These are phyloP conservation scores for Palythoa grandis DNA, from an alignment of 92 coral and sea anemone species.

Conservation along the genomic window DNA sequence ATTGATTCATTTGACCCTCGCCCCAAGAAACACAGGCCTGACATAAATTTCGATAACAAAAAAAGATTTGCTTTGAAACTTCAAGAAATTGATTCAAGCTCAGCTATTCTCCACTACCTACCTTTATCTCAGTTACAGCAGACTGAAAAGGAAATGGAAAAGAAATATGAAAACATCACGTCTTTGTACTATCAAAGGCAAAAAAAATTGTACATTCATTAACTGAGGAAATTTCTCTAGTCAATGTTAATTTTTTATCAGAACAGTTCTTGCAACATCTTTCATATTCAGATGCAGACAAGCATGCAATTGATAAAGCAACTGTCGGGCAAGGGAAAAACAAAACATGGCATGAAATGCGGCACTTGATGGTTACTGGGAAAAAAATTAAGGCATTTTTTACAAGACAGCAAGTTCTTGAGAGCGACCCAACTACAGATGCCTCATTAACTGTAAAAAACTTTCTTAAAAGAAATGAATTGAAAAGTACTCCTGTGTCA, in stretches of 20 bases:
- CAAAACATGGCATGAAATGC: conserved; percentile 63
- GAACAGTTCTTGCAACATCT: conserved; percentile 46
- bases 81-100: conserved; percentile 55
- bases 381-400: conserved; percentile 24
- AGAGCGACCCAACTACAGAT: conserved; percentile 30
- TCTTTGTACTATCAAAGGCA: conserved; percentile 50
- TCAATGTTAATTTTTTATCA: conserved; percentile 25
- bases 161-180: conserved; percentile 11
- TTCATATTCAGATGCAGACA: conserved; percentile 56
- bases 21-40: conserved; percentile 61
- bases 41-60: conserved; percentile 48
- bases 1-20: conserved; percentile 74
- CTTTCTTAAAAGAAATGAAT: neutral
- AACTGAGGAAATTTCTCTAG: neutral
- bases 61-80: conserved; percentile 51
- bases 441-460: conserved; percentile 30
- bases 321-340: conserved; percentile 64
- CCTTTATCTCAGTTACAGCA: conserved; percentile 25
- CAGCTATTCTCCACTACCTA: conserved; percentile 69
- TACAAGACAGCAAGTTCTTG: conserved; percentile 50
- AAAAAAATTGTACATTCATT: conserved; percentile 36
- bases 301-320: conserved; percentile 42
- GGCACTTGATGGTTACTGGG: conserved; percentile 48
- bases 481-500: neutral
- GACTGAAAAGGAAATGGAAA: conserved; percentile 21